Evolutionary conservation across 2,888 invertebrate genomes (phyloP).

Genomic region (Noctua pronuba): DNA sequence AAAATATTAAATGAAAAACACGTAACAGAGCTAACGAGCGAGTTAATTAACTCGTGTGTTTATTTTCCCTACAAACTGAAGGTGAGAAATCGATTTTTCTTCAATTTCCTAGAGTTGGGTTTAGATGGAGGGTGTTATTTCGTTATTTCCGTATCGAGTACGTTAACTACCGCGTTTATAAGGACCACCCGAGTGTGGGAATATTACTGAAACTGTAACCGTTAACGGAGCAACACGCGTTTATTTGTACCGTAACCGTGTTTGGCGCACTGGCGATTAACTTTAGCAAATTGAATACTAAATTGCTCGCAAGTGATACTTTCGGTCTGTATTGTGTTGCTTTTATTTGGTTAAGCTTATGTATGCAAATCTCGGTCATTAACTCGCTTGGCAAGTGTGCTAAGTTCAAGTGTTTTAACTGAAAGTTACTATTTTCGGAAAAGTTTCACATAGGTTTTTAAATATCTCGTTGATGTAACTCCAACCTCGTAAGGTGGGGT

Average conservation of each 20-base stretch:
- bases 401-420: conserved; percentile 16
- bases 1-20: conserved; percentile 36
- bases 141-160: conserved; percentile 49
- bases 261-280: conserved; percentile 51
- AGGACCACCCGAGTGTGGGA: conserved; percentile 55
- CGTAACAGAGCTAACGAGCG: conserved; percentile 26
- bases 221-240: conserved; percentile 41
- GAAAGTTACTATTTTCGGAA: neutral
- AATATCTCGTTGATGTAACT: no score
- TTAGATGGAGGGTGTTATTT: conserved; percentile 56
- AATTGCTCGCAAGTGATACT: conserved; percentile 43
- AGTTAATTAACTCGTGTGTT: conserved; percentile 38
- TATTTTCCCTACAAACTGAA: conserved; percentile 37
- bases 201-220: conserved; percentile 51
- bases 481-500: no score
- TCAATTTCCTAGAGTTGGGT: conserved; percentile 58
- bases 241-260: conserved; percentile 33
- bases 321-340: conserved; percentile 8
- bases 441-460: neutral
- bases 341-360: conserved; percentile 42
- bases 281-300: conserved; percentile 56
- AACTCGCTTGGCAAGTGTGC: conserved; percentile 20
- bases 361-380: conserved; percentile 46
- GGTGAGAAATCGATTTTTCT: conserved; percentile 62
- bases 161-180: conserved; percentile 55